A percentile compares a stretch with the other conserved stretches of the same genome.
Evolutionary conservation across 2,888 invertebrate genomes (phyloP).

Genomic region (Spialia ferax): DNA sequence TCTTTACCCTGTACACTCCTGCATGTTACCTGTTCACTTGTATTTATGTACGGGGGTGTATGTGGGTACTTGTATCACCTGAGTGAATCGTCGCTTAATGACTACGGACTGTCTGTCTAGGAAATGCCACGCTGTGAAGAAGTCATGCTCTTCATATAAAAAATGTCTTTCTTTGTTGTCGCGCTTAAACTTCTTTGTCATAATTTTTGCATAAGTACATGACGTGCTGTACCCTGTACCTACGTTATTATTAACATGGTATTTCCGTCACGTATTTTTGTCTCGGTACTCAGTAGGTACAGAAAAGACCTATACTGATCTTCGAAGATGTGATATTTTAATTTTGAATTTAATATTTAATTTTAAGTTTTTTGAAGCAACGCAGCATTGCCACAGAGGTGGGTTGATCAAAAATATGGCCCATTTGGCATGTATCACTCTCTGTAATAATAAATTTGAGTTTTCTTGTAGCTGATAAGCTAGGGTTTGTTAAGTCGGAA

Average conservation of each 20-base stretch:
- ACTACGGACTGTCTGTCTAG: conserved; percentile 26
- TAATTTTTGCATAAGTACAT: conserved; percentile 4
- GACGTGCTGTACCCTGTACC: background rate
- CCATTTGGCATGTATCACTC: too few relatives aligned
- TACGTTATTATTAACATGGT: background rate
- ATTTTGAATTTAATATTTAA: too few relatives aligned
- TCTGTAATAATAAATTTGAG: too few relatives aligned
- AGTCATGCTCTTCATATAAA: conserved; percentile 24
- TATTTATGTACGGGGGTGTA: conserved; percentile 7
- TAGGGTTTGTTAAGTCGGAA: too few relatives aligned
- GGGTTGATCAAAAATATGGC: too few relatives aligned
- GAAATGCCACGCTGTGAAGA: conserved; percentile 17
- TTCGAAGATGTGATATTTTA: too few relatives aligned
- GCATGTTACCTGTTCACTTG: background rate
- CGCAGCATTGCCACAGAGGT: background rate
- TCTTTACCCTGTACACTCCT: background rate
- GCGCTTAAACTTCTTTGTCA: conserved; percentile 21
- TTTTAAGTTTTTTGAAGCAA: too few relatives aligned
- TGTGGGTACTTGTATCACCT: conserved; percentile 17
- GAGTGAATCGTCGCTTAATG: conserved; percentile 34
- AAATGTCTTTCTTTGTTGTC: conserved; percentile 21
- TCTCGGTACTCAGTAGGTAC: too few relatives aligned
- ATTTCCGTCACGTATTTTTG: background rate
- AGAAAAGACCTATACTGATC: too few relatives aligned
- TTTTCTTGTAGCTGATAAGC: too few relatives aligned